Base-by-base conservation (phyloP, 2,888 invertebrate species). In the Leptopilina myrica region DNA sequence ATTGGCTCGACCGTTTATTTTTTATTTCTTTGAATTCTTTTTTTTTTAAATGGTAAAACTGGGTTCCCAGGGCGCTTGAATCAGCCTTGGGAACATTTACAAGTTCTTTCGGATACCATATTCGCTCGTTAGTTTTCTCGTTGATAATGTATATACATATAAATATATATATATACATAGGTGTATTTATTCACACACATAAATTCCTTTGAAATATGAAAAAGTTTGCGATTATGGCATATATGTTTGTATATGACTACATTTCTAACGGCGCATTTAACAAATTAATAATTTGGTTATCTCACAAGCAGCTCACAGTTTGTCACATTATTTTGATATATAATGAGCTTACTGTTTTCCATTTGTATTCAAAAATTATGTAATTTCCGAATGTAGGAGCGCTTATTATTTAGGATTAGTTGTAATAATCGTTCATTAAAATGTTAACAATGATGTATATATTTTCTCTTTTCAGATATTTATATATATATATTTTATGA, bases 21-120 rank as follows among this genome's bases (percentile, higher is more conserved):
- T 33, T 33, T 33, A 33, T 33, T 33, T 33, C 33, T 33, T 33
- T 33, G 4, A 20, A 33, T 33, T 33, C 5, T 33, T 33, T 33
- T 33, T 33, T 33, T 33, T 73, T 73, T 73, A 59, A 73, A 73
- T 56, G 64, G 64, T 76, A 76, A 78, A 76, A 62, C 64, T 76
- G 76, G 78, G 78, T 46, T 59, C 66, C 56, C 76, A 49, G 14
- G 67, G 62, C 20, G 49, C 59, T 33, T 46, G 64, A 76, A 11
- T 80, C 62, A 81, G 75, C 83, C 81, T 82, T 81, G 82, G 80
- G 84, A 76, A 80, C 81, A 82, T 84, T 80, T 81, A 84, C 81
- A 79, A 82, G 78, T 79, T 79, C 81, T 82, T 83, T 83, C 78
- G 82, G 83, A 77, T 78, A 80, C 79, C 81, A 80, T 49, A 49